Percentiles rank a stretch among this genome's conserved stretches.
Evolutionary conservation across 2,797 vertebrate genomes (phyloP).

Genomic region (Myotis daubentonii): DNA sequence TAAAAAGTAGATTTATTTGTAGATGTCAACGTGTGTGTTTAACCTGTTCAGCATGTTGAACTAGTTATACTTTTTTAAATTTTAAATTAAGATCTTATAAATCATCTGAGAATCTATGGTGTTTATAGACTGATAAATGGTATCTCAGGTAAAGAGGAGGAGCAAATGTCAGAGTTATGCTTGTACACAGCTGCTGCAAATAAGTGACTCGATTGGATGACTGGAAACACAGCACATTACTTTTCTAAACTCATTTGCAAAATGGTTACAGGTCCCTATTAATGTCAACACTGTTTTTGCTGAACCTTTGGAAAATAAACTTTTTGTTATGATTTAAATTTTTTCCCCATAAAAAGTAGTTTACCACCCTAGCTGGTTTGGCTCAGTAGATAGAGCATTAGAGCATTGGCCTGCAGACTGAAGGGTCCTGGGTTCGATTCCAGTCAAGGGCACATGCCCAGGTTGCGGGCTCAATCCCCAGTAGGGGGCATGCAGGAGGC

Average conservation of each 20-base stretch:
- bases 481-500: no score
- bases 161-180: not conserved
- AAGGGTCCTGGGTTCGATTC: no score
- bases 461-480: no score
- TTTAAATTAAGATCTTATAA: constrained; percentile 58
- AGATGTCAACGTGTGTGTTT: not conserved
- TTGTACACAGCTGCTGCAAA: not conserved
- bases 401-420: no score
- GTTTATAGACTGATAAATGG: not conserved
- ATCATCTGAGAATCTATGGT: constrained; percentile 22
- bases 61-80: constrained; percentile 56
- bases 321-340: not conserved
- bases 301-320: constrained; percentile 6
- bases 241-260: not conserved
- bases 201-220: not conserved
- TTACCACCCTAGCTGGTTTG: not conserved
- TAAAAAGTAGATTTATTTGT: constrained; percentile 7
- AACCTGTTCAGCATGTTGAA: constrained; percentile 55
- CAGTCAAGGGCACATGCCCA: no score
- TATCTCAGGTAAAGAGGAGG: constrained; percentile 7
- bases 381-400: no score
- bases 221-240: not conserved
- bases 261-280: not conserved
- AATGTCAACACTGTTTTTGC: not conserved
- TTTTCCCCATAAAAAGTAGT: constrained; percentile 3